Percentiles rank a stretch among this genome's conserved stretches.
Conservation (phyloP, 1,140 invertebrate species). For the Carposina sasakii region DNA sequence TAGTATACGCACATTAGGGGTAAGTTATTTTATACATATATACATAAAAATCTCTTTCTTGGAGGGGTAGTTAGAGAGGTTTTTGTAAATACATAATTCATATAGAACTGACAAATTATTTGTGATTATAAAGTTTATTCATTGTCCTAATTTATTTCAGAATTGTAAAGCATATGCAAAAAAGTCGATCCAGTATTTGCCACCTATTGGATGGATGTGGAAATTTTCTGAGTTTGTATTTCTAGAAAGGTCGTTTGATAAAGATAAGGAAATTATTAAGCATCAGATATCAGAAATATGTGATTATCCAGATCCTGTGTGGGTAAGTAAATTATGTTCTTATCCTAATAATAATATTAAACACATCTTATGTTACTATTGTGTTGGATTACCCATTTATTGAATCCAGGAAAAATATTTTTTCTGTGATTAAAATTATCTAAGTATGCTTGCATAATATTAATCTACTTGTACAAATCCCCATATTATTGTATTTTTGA, state of each 20-base stretch:
- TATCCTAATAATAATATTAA: too few relatives aligned
- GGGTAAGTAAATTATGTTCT: constrained; percentile 73
- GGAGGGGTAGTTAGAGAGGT: neutral
- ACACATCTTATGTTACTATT: too few relatives aligned
- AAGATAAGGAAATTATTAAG: constrained; percentile 88
- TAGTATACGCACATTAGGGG: constrained; percentile 82
- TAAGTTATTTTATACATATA: constrained; percentile 64
- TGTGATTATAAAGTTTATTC: too few relatives aligned
- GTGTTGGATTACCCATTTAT: too few relatives aligned
- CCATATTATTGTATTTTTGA: too few relatives aligned
- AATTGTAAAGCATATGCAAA: constrained; percentile 97
- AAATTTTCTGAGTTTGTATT: constrained; percentile 95
- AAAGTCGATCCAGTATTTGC: constrained; percentile 91
- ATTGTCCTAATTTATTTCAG: constrained; percentile 78
- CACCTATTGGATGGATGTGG: constrained; percentile 97
- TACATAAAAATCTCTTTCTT: neutral
- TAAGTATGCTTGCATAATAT: too few relatives aligned
- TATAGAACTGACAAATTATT: too few relatives aligned
- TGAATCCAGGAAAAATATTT: too few relatives aligned
- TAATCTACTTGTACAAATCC: too few relatives aligned
- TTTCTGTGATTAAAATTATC: too few relatives aligned
- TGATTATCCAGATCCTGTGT: constrained; percentile 91
- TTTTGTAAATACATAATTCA: too few relatives aligned
- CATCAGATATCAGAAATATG: constrained; percentile 85
- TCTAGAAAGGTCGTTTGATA: constrained; percentile 91